A percentile compares a stretch with the other conserved stretches of the same genome.
Evolutionary conservation across 2,113 vertebrate species (phyloP).

Genomic region (Colius striatus): DNA sequence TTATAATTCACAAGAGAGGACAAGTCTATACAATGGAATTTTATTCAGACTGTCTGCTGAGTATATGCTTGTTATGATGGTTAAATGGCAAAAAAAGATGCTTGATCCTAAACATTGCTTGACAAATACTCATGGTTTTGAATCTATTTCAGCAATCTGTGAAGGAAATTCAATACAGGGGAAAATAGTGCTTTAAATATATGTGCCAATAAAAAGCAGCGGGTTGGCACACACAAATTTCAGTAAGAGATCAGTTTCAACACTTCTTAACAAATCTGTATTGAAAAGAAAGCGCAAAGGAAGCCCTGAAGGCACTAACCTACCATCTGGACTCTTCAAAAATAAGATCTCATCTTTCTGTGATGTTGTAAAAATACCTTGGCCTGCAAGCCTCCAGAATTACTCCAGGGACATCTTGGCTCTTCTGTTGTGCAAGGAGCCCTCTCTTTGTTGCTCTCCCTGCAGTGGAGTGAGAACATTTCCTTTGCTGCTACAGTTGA

Average conservation of each 20-base stretch:
- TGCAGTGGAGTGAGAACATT: neutral
- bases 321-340: neutral
- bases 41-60: neutral
- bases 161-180: neutral
- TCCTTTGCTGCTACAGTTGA: neutral
- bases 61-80: neutral
- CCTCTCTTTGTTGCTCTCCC: neutral
- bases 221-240: neutral
- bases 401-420: neutral
- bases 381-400: neutral
- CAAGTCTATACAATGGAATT: neutral
- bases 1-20: neutral
- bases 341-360: conserved; percentile 1
- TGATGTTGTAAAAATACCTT: neutral
- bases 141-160: neutral
- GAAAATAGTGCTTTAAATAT: neutral
- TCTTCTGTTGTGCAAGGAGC: neutral
- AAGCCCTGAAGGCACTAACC: neutral
- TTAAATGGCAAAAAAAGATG: neutral
- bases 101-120: neutral
- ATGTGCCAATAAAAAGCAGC: neutral
- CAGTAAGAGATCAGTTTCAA: neutral
- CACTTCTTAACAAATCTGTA: neutral
- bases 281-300: neutral
- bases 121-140: neutral